These are phyloP conservation scores for Drosophila stalkeri DNA, from an alignment of 2,888 invertebrate species.

Conservation along the genomic window DNA sequence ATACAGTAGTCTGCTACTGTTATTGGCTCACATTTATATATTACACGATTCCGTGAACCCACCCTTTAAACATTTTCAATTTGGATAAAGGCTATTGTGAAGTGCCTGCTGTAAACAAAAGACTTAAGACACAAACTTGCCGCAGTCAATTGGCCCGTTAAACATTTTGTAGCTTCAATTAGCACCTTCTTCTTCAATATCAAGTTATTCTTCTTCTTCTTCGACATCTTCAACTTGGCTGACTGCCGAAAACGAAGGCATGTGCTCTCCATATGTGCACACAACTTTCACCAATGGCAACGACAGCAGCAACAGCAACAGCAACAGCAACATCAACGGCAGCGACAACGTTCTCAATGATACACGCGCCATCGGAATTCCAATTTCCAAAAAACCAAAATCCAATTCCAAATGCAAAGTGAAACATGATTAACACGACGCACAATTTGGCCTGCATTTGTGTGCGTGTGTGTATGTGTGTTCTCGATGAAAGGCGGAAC, in stretches of 20 bases:
- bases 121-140: constrained; percentile 65
- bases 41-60: background rate
- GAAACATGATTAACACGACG: constrained; percentile 77
- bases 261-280: constrained; percentile 25
- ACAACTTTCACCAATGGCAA: constrained; percentile 61
- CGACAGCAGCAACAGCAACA: constrained; percentile 14
- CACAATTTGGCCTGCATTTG: constrained; percentile 65
- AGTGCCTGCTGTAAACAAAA: constrained; percentile 47
- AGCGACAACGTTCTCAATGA: constrained; percentile 60
- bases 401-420: constrained; percentile 73
- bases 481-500: constrained; percentile 60
- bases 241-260: constrained; percentile 35
- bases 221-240: constrained; percentile 10
- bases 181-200: constrained; percentile 56
- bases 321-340: constrained; percentile 11
- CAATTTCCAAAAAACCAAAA: constrained; percentile 48
- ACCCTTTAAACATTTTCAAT: background rate
- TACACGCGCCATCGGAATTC: constrained; percentile 47
- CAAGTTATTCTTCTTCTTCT: background rate
- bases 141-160: constrained; percentile 25
- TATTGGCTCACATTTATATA: background rate
- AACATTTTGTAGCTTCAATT: constrained; percentile 54
- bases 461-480: constrained; percentile 26
- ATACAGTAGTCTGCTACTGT: background rate
- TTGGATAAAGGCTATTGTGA: constrained; percentile 5